Conservation (phyloP, 2,888 invertebrate genomes). For the Dione juno region DNA sequence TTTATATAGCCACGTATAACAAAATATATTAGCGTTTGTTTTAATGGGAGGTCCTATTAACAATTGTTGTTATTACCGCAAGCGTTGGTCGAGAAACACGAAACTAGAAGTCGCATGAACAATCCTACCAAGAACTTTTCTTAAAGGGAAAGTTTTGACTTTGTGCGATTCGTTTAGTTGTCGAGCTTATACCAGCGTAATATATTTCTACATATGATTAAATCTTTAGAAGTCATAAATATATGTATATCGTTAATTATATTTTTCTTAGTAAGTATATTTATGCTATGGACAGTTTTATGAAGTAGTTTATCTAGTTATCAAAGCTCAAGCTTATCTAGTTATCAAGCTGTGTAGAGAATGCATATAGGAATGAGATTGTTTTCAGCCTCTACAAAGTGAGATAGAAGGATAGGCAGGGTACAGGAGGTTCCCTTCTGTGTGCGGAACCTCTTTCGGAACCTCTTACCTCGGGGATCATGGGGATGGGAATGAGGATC, state of each 20-base stretch:
- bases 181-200: constrained; percentile 35
- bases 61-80: constrained; percentile 32
- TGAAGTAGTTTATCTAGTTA: too few species aligned
- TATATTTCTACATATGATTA: constrained; percentile 27
- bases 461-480: too few species aligned
- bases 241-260: neutral
- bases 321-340: too few species aligned
- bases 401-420: too few species aligned
- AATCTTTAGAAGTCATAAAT: constrained; percentile 12
- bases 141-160: constrained; percentile 42
- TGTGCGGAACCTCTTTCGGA: too few species aligned
- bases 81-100: constrained; percentile 32
- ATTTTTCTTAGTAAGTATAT: neutral
- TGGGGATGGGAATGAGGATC: too few species aligned
- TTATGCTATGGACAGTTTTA: neutral
- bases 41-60: constrained; percentile 32
- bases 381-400: too few species aligned
- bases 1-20: neutral
- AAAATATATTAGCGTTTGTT: constrained; percentile 1
- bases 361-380: too few species aligned
- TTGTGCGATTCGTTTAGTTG: constrained; percentile 42
- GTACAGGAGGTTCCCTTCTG: too few species aligned
- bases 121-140: constrained; percentile 42
- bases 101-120: constrained; percentile 44
- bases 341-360: too few species aligned